These are phyloP conservation scores for Sturnus vulgaris DNA, from an alignment of 2,113 vertebrate species.

Conservation along the genomic window DNA sequence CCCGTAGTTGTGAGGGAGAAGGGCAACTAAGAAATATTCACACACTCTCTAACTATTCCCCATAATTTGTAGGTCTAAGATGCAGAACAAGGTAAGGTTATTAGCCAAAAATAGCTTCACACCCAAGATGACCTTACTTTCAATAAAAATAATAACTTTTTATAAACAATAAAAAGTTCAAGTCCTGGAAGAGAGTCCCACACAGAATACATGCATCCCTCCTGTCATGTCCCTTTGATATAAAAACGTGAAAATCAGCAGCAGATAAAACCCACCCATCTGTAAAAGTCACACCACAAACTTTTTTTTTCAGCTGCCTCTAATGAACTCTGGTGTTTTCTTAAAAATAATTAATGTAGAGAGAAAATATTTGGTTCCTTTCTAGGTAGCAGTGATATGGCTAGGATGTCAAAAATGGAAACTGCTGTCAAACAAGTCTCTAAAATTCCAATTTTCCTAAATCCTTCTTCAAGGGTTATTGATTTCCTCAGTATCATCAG, in stretches of 20 bases:
- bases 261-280: not conserved
- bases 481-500: not conserved
- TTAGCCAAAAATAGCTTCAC: not conserved
- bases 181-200: not conserved
- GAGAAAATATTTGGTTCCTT: not conserved
- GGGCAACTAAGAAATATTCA: not conserved
- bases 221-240: too few species aligned
- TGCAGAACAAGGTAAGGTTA: not conserved
- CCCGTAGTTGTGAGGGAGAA: not conserved
- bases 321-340: not conserved
- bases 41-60: not conserved
- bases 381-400: not conserved
- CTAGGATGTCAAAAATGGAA: not conserved
- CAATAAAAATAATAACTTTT: not conserved
- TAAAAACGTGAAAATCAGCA: not conserved
- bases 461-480: not conserved
- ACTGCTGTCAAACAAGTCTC: not conserved
- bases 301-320: not conserved
- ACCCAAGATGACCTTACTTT: not conserved
- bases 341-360: not conserved
- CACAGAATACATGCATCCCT: rapidly evolving
- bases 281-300: not conserved
- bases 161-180: not conserved
- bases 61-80: not conserved
- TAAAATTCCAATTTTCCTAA: not conserved